phyloP scores from a whole-genome alignment of 2,113 vertebrate species.

The Elgaria multicarinata region DNA sequence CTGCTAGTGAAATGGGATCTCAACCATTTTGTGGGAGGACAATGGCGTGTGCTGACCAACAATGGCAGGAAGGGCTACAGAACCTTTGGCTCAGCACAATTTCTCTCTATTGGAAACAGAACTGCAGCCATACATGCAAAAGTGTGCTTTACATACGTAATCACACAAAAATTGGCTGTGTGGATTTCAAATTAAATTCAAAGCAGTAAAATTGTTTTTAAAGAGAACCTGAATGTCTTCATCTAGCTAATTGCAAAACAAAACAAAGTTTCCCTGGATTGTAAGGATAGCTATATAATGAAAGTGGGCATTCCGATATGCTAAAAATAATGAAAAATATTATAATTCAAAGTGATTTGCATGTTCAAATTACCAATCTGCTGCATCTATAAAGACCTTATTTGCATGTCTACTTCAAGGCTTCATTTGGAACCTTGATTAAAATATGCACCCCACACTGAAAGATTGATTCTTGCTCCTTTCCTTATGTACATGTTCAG shows the following conservation, averaged over 20 bases:
- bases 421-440: conserved; percentile 17
- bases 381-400: conserved; percentile 25
- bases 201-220: background rate
- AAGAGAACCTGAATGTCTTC: background rate
- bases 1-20: background rate
- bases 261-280: background rate
- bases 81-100: background rate
- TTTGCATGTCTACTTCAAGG: conserved; percentile 13
- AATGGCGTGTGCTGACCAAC: background rate
- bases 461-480: conserved; percentile 45
- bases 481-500: conserved; percentile 41
- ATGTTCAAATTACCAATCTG: conserved; percentile 30
- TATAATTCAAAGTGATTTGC: conserved; percentile 14
- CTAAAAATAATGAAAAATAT: conserved; percentile 46
- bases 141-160: background rate
- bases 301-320: conserved; percentile 22
- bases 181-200: background rate
- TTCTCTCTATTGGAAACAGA: background rate
- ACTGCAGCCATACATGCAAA: background rate
- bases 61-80: background rate
- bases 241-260: background rate
- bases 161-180: fast-evolving
- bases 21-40: background rate
- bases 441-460: conserved; percentile 13
- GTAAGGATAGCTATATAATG: conserved; percentile 24